These are phyloP conservation scores for Pseudanteris insignis DNA, from an alignment of 2,888 invertebrate genomes.

Conservation along the genomic window DNA sequence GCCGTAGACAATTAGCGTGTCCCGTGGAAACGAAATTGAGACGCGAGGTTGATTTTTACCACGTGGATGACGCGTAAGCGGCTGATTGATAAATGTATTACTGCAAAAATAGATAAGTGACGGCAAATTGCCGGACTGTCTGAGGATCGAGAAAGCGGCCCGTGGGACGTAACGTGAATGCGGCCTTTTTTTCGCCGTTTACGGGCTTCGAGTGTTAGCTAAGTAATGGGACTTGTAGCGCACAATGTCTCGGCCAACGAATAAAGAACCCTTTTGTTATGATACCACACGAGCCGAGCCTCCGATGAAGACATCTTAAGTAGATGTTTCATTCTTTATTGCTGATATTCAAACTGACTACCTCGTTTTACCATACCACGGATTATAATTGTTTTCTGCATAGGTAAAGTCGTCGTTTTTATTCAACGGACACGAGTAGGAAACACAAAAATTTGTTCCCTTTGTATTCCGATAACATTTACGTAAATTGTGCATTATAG, in stretches of 20 bases:
- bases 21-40: slow-evolving; percentile 7
- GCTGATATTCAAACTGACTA: slow-evolving; percentile 9
- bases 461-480: too few relatives aligned
- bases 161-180: slow-evolving; percentile 18
- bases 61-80: slow-evolving; percentile 10
- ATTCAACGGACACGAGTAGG: too few relatives aligned
- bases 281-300: slow-evolving; percentile 6
- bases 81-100: slow-evolving; percentile 33
- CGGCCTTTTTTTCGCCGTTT: slow-evolving; percentile 3
- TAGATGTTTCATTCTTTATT: slow-evolving; percentile 10
- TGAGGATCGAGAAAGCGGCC: slow-evolving; percentile 1
- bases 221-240: slow-evolving; percentile 12
- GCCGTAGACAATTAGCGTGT: slow-evolving; percentile 29
- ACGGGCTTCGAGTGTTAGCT: slow-evolving; percentile 10
- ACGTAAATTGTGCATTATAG: too few relatives aligned
- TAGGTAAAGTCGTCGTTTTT: too few relatives aligned
- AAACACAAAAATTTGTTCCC: too few relatives aligned
- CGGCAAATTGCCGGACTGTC: not conserved
- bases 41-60: slow-evolving; percentile 16
- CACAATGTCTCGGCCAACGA: slow-evolving; percentile 2
- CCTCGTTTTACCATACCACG: slow-evolving; percentile 3
- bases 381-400: too few relatives aligned
- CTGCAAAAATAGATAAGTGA: slow-evolving; percentile 17
- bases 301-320: slow-evolving; percentile 17
- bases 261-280: slow-evolving; percentile 14